Percentiles rank a stretch among this genome's conserved stretches.
Conservation (phyloP, 1,140 invertebrate species). For the Antheraea pernyi region DNA sequence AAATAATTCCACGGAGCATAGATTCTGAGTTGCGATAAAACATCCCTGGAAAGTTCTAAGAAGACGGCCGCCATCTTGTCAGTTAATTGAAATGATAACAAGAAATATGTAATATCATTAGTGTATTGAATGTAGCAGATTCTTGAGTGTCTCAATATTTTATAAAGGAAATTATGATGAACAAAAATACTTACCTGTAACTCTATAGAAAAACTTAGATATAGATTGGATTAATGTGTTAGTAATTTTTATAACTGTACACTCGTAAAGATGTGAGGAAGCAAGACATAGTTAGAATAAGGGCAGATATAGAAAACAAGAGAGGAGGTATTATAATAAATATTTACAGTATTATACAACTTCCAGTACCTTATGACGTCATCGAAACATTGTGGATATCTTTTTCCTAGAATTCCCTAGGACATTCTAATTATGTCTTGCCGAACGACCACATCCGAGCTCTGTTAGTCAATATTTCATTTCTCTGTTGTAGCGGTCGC, state of each 20-base stretch:
- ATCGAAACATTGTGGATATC: slow-evolving; percentile 11
- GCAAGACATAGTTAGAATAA: slow-evolving; percentile 75
- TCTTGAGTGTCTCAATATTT: too few relatives aligned
- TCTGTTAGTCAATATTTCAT: slow-evolving; percentile 51
- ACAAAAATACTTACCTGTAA: slow-evolving; percentile 25
- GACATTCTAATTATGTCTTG: slow-evolving; percentile 72
- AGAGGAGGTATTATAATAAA: slow-evolving; percentile 28
- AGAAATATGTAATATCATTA: too few relatives aligned
- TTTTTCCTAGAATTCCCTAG: slow-evolving; percentile 28
- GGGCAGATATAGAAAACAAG: slow-evolving; percentile 19
- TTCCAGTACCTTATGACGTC: slow-evolving; percentile 53
- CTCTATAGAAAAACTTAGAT: slow-evolving; percentile 10
- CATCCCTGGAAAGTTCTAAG: too few relatives aligned
- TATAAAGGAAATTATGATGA: too few relatives aligned
- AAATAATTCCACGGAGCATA: too few relatives aligned
- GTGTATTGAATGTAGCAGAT: too few relatives aligned
- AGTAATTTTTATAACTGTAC: slow-evolving; percentile 38
- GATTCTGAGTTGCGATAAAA: too few relatives aligned
- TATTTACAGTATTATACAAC: slow-evolving; percentile 43
- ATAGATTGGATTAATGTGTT: slow-evolving; percentile 31
- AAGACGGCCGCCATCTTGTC: too few relatives aligned
- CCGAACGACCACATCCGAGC: slow-evolving; percentile 73
- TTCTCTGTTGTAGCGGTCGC: slow-evolving; percentile 12
- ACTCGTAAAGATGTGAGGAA: slow-evolving; percentile 49
- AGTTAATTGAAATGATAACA: too few relatives aligned